Conservation (phyloP, 2,113 vertebrate genomes). For the Chiloscyllium plagiosum region DNA sequence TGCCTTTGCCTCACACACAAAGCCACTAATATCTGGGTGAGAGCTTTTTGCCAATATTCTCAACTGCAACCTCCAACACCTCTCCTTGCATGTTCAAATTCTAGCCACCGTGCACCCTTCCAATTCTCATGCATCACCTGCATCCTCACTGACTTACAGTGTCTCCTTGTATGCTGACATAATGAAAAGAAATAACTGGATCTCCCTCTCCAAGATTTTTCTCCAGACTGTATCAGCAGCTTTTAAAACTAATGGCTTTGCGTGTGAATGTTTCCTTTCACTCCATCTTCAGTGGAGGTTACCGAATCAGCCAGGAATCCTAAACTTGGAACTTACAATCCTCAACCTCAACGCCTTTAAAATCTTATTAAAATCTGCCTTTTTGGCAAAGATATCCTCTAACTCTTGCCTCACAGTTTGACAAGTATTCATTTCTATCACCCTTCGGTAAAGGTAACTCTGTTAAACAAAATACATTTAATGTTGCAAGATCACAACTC, state of each 20-base stretch:
- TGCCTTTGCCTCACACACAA: background rate
- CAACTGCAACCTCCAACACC: background rate
- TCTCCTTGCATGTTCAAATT: background rate
- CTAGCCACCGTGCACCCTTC: no score
- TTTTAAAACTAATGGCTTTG: background rate
- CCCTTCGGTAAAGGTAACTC: background rate
- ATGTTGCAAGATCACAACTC: background rate
- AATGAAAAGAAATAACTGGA: background rate
- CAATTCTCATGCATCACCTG: background rate
- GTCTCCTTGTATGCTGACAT: no score
- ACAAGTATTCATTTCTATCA: no score
- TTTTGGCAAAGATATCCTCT: background rate
- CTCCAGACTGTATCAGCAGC: background rate
- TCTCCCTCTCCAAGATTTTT: background rate
- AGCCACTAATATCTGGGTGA: background rate
- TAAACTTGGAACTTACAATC: background rate
- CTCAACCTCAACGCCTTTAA: background rate
- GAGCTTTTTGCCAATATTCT: background rate
- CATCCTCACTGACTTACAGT: background rate
- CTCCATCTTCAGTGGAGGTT: background rate
- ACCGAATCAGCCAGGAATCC: background rate
- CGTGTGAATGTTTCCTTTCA: no score
- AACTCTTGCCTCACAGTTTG: background rate
- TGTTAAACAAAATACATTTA: background rate
- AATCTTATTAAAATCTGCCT: background rate